Evolutionary conservation across 2,797 vertebrate genomes (phyloP), one percentile per base, ranked within the genome.

Genomic region (Alfaro cultratus): DNA sequence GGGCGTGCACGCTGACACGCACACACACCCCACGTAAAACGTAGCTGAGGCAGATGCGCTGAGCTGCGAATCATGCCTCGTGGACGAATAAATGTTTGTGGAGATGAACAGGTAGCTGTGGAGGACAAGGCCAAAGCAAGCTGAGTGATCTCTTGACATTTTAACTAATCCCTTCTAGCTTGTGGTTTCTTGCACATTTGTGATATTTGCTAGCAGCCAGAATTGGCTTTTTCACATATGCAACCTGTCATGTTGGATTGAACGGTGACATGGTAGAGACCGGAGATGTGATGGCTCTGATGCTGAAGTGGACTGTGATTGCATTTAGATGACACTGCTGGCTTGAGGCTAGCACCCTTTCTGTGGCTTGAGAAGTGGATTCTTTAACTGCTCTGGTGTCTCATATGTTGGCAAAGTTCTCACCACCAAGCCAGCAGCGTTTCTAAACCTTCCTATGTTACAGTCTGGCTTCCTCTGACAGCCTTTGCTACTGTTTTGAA

Each of bases 221-320:
- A 94, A 95, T 96, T 98, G 97, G 93, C 98, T 99, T 98, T 98
- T 99, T 96, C 97, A 97, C 97, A 98, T 99, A 98, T 97, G 98
- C 93, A 96, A 83, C 94, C 95, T 98, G 98, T 99, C 98, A 97
- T 95, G 95, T 97, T 90, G 89, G 93, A 97, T 97, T 84, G 96
- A 93, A 92, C 81, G 82, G 91, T 94, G 94, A 92, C 90, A 91
- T 95, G 91, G 95, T 93, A 91, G 90, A 80, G 84, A 80, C 31
- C 76, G 74, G 90, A 89, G 85, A 93, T 88, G 94, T 88, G 94
- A 93, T 92, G 94, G 95, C 94, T 92, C 92, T 81, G 87, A 92
- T 89, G 90, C 89, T 96, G 96, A 96, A 97, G 96, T 94, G 83
- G 95, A 96, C 95, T 97, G 96, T 94, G 94, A 96, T 96, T 93